Conservation (phyloP, 2,797 vertebrate genomes). For the Tangara arthus region DNA sequence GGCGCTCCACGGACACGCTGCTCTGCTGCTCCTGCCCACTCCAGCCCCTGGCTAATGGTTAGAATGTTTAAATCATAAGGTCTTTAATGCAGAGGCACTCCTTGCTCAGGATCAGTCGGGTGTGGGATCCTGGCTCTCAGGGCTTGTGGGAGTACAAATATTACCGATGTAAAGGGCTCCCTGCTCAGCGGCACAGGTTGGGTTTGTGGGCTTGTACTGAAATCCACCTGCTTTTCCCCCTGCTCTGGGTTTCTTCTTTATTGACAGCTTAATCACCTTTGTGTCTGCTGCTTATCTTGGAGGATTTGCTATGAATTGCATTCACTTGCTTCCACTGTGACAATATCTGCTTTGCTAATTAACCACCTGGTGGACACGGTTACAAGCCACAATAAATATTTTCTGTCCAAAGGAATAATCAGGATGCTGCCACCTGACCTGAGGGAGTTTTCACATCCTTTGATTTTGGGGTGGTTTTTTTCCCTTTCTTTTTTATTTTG, state of each 20-base stretch:
- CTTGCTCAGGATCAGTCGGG: background rate
- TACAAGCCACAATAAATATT: conserved; percentile 35
- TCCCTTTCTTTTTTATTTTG: background rate
- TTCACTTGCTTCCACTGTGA: background rate
- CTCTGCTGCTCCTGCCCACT: background rate
- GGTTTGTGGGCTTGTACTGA: background rate
- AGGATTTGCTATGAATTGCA: conserved; percentile 43
- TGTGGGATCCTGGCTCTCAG: background rate
- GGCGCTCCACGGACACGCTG: rapidly evolving
- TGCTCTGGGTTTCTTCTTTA: background rate
- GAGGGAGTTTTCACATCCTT: conserved; percentile 11
- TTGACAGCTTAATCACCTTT: conserved; percentile 54
- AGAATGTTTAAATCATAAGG: conserved; percentile 28
- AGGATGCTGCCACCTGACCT: conserved; percentile 17
- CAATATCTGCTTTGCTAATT: conserved; percentile 42
- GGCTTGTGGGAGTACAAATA: background rate
- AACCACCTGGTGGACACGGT: conserved; percentile 2
- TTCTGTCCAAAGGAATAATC: conserved; percentile 6
- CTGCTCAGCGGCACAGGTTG: background rate
- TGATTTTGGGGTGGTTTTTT: background rate
- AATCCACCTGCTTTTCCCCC: background rate
- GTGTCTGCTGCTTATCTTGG: conserved; percentile 37
- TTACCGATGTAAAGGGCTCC: background rate
- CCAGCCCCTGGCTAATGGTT: background rate
- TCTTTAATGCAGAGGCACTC: background rate